Conservation (phyloP, 2,888 invertebrate genomes). For the Julus scanicus region DNA sequence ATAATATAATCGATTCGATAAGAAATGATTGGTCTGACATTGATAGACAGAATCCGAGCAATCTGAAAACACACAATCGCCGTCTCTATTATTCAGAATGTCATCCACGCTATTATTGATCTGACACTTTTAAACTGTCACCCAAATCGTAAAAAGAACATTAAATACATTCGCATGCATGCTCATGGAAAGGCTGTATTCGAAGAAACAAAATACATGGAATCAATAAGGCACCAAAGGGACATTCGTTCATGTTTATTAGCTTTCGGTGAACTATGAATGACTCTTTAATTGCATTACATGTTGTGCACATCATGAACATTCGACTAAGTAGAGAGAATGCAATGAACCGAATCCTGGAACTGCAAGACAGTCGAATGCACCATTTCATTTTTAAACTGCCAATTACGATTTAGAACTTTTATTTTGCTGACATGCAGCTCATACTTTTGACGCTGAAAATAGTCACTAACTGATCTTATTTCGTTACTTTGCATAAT, state of each 20-base stretch:
- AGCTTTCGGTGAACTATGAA: not conserved
- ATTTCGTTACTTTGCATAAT: no score
- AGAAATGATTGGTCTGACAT: slow-evolving; percentile 25
- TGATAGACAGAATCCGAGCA: slow-evolving; percentile 17
- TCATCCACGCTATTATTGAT: slow-evolving; percentile 36
- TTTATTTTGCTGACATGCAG: no score
- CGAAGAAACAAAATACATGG: not conserved
- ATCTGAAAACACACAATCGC: slow-evolving; percentile 36
- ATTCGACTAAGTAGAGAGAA: not conserved
- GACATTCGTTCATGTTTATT: not conserved
- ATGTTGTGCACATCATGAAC: not conserved
- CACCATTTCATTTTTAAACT: no score
- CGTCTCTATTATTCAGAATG: slow-evolving; percentile 30
- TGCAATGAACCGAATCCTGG: not conserved
- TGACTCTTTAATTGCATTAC: not conserved
- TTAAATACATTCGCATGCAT: not conserved
- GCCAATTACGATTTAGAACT: no score
- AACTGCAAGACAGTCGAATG: no score
- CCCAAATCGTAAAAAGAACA: slow-evolving; percentile 36
- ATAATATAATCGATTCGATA: slow-evolving; percentile 7
- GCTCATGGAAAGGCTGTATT: not conserved
- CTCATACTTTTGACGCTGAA: no score
- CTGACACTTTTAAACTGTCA: slow-evolving; percentile 40
- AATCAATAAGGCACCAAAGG: not conserved
- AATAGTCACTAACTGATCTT: no score